Base-by-base conservation (phyloP, 2,113 vertebrate genomes). In the Carollia perspicillata region DNA sequence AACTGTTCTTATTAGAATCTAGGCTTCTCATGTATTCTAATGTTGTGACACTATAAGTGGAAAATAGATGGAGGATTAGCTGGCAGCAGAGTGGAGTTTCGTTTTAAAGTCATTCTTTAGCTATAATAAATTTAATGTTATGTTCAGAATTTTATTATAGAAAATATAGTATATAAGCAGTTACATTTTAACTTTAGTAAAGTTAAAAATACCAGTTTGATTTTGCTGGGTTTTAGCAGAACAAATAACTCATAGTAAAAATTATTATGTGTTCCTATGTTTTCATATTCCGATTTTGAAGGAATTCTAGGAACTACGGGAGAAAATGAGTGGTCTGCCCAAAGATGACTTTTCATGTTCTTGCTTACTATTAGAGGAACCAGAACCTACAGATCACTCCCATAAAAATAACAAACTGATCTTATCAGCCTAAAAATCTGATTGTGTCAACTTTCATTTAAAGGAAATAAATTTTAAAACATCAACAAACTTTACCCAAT, bases 41-140 rank as follows among this genome's bases (percentile, higher is more conserved):
- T 35, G 37, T 1, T 98, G 98, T 99, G 98, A 97, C 98, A 98
- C 98, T 98, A 49, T 98, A 98, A 98, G 98, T 98, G 98, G 95
- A 98, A 97, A 28, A 16, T 14, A 53, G 69, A 58, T 33, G 49
- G 51, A 77, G 40, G 18, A n/a, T 49, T 17, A 14, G 53, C 80
- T 35, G 81, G 55, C 63, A 33, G 28, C 77, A 12, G 40, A 30
- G 3, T 9, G 18, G 35, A 14, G 35, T 12, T 80, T 42, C 3
- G 4, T 42, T 74, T n/a, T 49, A 10, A 14, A 85, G 58, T 33
- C 30, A 1, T 10, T 74, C 40, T 63, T 63, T 84, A 58, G 6
- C 3, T 42, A 33, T 6, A 9, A 7, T 66, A 71, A n/a, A 22
- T 44, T 40, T 51, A 53, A 23, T 47, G 9, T 23, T 55, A 30